phyloP scores from a whole-genome alignment of 2,888 invertebrate species.

The Neoascia interrupta region DNA sequence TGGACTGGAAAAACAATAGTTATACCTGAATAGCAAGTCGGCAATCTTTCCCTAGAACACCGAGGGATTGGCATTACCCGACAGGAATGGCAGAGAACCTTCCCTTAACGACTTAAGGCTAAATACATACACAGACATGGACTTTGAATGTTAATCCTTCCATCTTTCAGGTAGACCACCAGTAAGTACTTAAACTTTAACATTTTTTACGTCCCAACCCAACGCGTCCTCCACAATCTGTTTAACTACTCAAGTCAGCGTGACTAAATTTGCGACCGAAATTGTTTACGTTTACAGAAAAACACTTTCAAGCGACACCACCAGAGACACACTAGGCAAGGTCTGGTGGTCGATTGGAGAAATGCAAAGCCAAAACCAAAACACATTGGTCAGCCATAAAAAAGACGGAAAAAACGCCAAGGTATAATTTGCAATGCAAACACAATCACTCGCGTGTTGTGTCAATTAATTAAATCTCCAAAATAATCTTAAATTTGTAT shows the following conservation, averaged over 20 bases:
- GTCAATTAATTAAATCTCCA: constrained; percentile 16
- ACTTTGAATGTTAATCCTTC: constrained; percentile 9
- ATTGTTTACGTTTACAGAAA: constrained; percentile 43
- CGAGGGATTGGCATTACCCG: no score
- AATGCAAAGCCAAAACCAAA: constrained; percentile 18
- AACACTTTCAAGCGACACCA: background rate
- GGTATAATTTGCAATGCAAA: constrained; percentile 42
- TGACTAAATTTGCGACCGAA: background rate
- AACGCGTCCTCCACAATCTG: no score
- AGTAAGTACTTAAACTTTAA: constrained; percentile 20
- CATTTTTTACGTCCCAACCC: background rate
- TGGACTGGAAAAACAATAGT: no score
- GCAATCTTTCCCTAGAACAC: no score
- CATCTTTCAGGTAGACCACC: constrained; percentile 21
- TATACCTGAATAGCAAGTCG: no score
- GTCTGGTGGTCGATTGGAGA: background rate
- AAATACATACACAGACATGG: constrained; percentile 29
- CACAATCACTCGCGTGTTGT: constrained; percentile 7
- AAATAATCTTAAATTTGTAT: constrained; percentile 27
- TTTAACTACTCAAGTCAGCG: background rate
- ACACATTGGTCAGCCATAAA: no score
- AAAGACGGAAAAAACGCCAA: no score
- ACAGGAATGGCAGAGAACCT: no score
- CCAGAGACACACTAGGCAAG: no score
- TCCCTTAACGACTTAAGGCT: background rate